phyloP scores from a whole-genome alignment of 2,797 vertebrate species.

The Buphagus erythrorhynchus region DNA sequence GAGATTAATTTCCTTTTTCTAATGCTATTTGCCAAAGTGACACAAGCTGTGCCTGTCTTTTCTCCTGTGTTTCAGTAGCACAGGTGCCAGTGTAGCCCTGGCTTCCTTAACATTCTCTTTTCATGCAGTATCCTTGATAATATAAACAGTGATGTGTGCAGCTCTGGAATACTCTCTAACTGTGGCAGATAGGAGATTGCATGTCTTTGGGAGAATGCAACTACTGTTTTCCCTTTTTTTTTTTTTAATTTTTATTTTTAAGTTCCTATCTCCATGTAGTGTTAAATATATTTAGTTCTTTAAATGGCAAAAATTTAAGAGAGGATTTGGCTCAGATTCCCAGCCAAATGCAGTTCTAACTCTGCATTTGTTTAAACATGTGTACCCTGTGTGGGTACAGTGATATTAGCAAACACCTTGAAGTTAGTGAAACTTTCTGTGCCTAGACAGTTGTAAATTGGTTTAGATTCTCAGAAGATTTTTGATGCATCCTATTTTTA shows the following conservation, averaged over 20 bases:
- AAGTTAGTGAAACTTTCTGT: not conserved
- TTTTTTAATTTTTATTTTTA: not conserved
- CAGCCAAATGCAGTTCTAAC: not conserved
- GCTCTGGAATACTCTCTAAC: not conserved
- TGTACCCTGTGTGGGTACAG: not conserved
- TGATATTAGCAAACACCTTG: not conserved
- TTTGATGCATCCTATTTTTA: not conserved
- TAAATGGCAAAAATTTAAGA: not conserved
- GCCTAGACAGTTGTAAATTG: not conserved
- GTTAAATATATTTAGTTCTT: not conserved
- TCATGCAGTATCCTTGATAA: not conserved
- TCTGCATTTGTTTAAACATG: not conserved
- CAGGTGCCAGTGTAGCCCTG: not conserved
- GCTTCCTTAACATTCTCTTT: not conserved
- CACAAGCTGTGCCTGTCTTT: not conserved
- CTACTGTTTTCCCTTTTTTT: not conserved
- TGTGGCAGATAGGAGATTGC: not conserved
- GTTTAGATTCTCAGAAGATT: not conserved
- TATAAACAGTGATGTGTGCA: not conserved
- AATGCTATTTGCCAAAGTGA: not conserved
- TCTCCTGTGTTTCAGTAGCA: not conserved
- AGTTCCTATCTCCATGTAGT: not conserved
- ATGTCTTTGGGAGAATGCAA: not conserved
- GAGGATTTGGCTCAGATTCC: not conserved
- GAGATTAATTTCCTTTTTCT: not conserved